phyloP scores from a whole-genome alignment of 2,113 vertebrate genomes.

The Setophaga coronata region DNA sequence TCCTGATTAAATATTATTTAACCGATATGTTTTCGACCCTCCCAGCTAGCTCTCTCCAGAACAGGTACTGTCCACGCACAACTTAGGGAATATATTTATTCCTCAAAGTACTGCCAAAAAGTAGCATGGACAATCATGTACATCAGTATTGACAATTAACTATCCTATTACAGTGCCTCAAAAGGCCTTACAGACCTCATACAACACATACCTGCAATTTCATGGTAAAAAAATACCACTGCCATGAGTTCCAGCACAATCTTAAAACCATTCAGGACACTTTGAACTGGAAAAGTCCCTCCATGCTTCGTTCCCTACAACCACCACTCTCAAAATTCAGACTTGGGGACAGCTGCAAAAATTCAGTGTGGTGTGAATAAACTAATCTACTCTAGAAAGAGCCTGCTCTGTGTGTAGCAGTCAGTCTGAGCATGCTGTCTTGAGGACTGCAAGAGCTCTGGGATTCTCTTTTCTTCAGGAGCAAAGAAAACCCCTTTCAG shows the following conservation, averaged over 20 bases:
- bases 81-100: background rate
- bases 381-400: background rate
- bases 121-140: background rate
- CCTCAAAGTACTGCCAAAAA: background rate
- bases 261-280: background rate
- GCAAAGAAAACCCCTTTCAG: background rate
- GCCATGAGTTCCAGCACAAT: background rate
- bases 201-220: background rate
- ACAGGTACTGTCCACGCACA: background rate
- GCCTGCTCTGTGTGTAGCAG: background rate
- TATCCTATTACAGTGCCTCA: background rate
- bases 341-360: background rate
- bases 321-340: no score
- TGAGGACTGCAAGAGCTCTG: background rate
- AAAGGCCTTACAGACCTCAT: background rate
- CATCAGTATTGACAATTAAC: background rate
- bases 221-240: background rate
- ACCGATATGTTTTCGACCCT: background rate
- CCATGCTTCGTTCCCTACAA: fast-evolving
- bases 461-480: background rate
- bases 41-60: background rate
- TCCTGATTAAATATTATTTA: background rate
- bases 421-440: background rate
- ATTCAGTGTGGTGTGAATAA: background rate
- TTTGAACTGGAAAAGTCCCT: fast-evolving